Conservation (phyloP, 2,113 vertebrate species). For the Eulemur rufifrons region DNA sequence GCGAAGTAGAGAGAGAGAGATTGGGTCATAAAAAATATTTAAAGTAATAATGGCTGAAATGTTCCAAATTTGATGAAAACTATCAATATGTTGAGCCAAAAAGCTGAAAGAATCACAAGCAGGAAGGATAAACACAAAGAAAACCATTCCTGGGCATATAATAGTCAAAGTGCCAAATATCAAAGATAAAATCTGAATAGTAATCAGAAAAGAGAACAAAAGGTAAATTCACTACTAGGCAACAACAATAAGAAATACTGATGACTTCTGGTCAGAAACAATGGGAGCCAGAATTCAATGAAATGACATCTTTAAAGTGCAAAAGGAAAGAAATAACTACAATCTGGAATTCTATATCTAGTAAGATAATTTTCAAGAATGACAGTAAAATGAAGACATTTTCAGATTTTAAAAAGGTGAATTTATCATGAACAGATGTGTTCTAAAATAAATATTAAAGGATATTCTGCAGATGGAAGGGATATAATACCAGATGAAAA, state of each 20-base stretch:
- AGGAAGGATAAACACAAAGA: constrained; percentile 9
- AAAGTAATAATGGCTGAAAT: background rate
- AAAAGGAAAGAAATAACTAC: background rate
- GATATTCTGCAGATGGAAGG: background rate
- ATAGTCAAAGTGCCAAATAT: background rate
- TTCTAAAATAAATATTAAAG: constrained; percentile 3
- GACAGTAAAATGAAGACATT: background rate
- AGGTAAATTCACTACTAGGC: background rate
- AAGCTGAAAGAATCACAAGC: background rate
- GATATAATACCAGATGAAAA: constrained; percentile 12
- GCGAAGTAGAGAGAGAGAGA: background rate
- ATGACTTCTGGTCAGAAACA: background rate
- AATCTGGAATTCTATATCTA: constrained; percentile 1
- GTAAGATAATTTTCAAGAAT: background rate
- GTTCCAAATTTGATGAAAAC: background rate
- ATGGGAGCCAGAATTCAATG: background rate
- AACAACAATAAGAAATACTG: background rate
- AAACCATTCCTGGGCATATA: background rate
- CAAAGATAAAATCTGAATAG: background rate
- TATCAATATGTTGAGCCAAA: background rate
- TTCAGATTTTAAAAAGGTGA: background rate
- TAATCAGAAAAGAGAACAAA: background rate
- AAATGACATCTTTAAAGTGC: background rate
- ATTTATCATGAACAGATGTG: constrained; percentile 20
- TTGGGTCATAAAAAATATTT: background rate